phyloP scores from a whole-genome alignment of 2,113 vertebrate species.

The Protobothrops flavoviridis region DNA sequence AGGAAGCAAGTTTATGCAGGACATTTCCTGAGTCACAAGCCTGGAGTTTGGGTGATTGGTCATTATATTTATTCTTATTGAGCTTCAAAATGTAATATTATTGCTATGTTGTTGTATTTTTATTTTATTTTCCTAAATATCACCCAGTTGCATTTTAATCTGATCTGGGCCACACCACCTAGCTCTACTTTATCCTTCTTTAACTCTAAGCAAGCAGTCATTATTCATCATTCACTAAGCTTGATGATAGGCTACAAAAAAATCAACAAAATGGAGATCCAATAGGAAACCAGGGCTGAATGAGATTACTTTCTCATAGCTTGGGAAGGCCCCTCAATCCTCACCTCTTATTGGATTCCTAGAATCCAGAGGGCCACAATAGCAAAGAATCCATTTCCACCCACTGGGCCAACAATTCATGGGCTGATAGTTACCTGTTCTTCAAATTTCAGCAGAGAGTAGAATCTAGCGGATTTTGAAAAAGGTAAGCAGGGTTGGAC shows the following conservation, averaged over 20 bases:
- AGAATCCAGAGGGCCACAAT: neutral
- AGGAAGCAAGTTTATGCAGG: neutral
- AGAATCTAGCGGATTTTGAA: neutral
- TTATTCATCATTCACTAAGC: neutral
- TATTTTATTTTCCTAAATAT: neutral
- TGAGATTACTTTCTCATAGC: neutral
- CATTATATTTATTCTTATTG: neutral
- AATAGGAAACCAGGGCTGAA: neutral
- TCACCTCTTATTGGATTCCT: neutral
- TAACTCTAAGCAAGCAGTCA: neutral
- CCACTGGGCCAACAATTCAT: neutral
- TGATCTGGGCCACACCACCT: neutral
- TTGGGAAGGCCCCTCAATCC: neutral
- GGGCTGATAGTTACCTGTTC: neutral
- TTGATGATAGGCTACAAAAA: neutral
- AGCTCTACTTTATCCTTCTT: neutral
- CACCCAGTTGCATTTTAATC: neutral
- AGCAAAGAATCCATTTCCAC: neutral
- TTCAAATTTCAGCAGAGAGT: neutral
- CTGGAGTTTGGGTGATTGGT: neutral
- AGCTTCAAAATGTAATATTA: neutral
- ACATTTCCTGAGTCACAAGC: neutral
- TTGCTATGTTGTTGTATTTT: neutral
- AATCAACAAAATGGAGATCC: neutral
- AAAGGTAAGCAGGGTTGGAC: neutral